Evolutionary conservation across 2,888 invertebrate genomes (phyloP), one percentile per base, ranked within the genome.

Genomic region (Biston betularia): DNA sequence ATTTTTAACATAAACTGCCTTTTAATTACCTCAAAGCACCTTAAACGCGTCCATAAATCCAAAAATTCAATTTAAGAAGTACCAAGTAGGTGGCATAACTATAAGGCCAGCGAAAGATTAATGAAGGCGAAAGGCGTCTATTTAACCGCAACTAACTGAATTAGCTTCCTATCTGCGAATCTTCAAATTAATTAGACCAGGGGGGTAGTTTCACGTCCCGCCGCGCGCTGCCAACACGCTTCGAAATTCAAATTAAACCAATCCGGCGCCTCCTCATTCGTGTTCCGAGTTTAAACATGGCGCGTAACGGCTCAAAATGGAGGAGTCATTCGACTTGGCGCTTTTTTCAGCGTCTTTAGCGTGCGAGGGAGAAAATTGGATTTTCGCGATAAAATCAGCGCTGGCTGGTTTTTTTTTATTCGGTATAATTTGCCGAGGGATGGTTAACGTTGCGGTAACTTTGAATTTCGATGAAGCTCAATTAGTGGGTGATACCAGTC

Each of bases 221-320:
- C 63, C 69, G 69, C 69, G 79, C 81, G 56, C 79, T 75, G 77
- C 82, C 84, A 82, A 82, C 86, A 85, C 88, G 87, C 85, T 89
- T 91, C 89, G 81, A 92, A 92, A 93, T 93, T 93, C 91, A 93
- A 93, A 93, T 93, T 92, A 93, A 91, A 92, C 93, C 92, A 91
- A 93, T 92, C 90, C 87, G 90, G 93, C 90, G 92, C 93, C 93
- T 93, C 93, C 93, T 93, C 85, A 93, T 92, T 92, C 93, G 91
- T 93, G 93, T 93, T 90, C 88, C 74, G 81, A 80, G 87, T 88
- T 92, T 88, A 88, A 92, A 93, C 93, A 93, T 89, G 89, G 88
- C 86, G 90, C 85, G 89, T 90, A 91, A 90, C 90, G 87, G 89
- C 87, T 88, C 88, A 82, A 89, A 93, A 92, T 86, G 90, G 92